These are phyloP conservation scores for Pocillopora grandis DNA, from an alignment of 92 coral and sea anemone genomes.

Conservation along the genomic window DNA sequence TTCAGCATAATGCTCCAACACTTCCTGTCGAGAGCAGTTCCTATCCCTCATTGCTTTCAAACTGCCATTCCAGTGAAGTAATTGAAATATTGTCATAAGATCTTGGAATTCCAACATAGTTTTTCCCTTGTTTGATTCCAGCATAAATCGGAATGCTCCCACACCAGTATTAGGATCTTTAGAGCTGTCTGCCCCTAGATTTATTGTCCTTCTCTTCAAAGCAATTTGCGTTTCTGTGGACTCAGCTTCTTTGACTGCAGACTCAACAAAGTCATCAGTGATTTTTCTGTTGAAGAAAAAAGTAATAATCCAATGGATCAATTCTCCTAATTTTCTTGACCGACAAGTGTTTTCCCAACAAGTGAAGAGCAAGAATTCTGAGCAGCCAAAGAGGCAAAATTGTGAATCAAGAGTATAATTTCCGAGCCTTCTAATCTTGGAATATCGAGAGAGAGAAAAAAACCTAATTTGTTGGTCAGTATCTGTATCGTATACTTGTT, in stretches of 20 bases:
- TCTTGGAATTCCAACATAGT: constrained; percentile 93
- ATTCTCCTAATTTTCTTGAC: too few relatives aligned
- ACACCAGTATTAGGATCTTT: constrained; percentile 77
- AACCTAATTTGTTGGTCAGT: too few relatives aligned
- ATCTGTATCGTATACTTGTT: too few relatives aligned
- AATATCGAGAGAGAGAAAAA: too few relatives aligned
- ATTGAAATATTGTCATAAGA: constrained; percentile 92
- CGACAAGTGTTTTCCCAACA: too few relatives aligned
- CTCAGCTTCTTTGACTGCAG: constrained; percentile 86
- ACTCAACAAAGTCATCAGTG: constrained; percentile 89
- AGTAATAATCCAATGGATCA: too few relatives aligned
- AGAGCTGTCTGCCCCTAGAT: constrained; percentile 51
- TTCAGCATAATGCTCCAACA: constrained; percentile 76
- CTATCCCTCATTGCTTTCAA: constrained; percentile 89
- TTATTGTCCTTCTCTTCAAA: constrained; percentile 56
- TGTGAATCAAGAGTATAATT: too few relatives aligned
- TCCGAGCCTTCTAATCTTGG: too few relatives aligned
- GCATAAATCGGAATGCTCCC: constrained; percentile 90
- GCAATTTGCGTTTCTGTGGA: constrained; percentile 67
- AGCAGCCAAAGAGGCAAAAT: too few relatives aligned
- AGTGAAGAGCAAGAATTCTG: too few relatives aligned
- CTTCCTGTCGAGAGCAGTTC: constrained; percentile 91
- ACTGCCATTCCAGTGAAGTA: constrained; percentile 93
- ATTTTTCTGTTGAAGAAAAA: constrained; percentile 60
- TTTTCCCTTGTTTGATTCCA: constrained; percentile 85